Evolutionary conservation across 2,797 vertebrate genomes (phyloP).

Genomic region (Cuculus canorus): DNA sequence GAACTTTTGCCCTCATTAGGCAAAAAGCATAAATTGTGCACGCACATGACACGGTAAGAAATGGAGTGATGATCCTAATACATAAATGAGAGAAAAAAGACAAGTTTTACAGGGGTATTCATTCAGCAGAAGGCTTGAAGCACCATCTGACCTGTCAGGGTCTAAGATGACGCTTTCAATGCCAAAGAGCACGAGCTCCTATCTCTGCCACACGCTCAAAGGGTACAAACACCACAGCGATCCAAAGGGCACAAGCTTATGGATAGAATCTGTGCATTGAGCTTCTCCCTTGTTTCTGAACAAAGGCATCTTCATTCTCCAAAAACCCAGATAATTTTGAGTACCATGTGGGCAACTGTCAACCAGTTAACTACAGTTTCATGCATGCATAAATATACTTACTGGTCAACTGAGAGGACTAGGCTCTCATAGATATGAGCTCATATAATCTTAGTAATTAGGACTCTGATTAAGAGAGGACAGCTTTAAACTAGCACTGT

Average conservation of each 20-base stretch:
- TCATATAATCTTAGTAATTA: not conserved
- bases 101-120: not conserved
- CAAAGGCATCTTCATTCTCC: not conserved
- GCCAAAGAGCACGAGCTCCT: not conserved
- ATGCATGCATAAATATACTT: not conserved
- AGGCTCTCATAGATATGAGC: not conserved
- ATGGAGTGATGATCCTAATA: not conserved
- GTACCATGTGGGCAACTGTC: not conserved
- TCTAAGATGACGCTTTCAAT: not conserved
- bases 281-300: not conserved
- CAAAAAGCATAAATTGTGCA: not conserved
- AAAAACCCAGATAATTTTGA: not conserved
- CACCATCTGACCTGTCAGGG: not conserved
- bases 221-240: not conserved
- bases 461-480: not conserved
- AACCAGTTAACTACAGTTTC: not conserved
- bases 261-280: not conserved
- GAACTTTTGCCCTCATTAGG: not conserved
- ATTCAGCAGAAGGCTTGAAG: not conserved
- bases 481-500: not conserved
- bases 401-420: not conserved
- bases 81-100: not conserved
- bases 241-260: not conserved
- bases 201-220: not conserved
- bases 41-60: not conserved